Percentiles rank a stretch among this genome's conserved stretches.
Conservation (phyloP, 2,113 vertebrate species). For the Cygnus atratus region DNA sequence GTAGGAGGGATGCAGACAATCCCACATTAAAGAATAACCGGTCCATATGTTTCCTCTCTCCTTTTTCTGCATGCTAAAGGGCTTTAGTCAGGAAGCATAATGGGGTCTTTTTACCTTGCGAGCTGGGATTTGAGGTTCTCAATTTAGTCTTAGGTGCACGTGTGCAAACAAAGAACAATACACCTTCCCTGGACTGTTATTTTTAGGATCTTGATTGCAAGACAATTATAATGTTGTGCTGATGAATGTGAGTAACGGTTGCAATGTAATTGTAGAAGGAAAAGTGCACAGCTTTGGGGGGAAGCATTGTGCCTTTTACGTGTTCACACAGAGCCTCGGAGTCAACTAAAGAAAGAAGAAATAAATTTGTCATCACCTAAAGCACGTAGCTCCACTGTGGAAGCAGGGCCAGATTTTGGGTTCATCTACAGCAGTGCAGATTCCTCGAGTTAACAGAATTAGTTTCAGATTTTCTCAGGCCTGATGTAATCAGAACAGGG, state of each 20-base stretch:
- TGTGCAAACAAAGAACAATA: conserved; percentile 39
- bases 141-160: background rate
- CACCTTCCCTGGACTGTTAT: conserved; percentile 24
- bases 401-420: background rate
- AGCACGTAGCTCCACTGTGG: background rate
- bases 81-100: conserved; percentile 25
- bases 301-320: background rate
- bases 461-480: background rate
- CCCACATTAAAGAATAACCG: conserved; percentile 38
- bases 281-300: background rate
- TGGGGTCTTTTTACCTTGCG: background rate
- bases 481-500: background rate
- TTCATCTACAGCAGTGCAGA: background rate
- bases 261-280: background rate
- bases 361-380: background rate
- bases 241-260: background rate
- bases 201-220: conserved; percentile 38
- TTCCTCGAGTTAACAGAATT: background rate
- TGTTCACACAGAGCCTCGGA: background rate
- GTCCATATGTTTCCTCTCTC: conserved; percentile 61
- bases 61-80: background rate
- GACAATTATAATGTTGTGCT: background rate
- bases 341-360: background rate
- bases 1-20: conserved; percentile 32
- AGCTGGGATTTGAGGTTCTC: background rate